phyloP scores from a whole-genome alignment of 2,888 invertebrate genomes.

The Agonopterix heracliana region DNA sequence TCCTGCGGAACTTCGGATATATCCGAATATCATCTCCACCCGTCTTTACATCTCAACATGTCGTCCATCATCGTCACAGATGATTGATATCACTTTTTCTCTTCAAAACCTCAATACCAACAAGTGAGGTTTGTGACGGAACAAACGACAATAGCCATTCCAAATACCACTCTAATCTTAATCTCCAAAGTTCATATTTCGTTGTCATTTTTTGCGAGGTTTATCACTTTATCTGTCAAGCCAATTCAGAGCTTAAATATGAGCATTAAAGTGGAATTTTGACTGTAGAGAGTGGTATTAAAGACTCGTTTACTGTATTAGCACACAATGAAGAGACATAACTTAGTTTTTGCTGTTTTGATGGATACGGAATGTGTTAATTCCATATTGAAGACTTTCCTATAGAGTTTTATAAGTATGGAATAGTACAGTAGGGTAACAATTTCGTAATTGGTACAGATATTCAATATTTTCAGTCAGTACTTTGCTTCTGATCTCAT shows the following conservation, averaged over 20 bases:
- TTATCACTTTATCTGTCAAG: not conserved
- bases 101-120: constrained; percentile 30
- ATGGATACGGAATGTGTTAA: constrained; percentile 48
- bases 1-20: too few relatives aligned
- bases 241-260: constrained; percentile 12
- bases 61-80: constrained; percentile 60
- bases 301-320: constrained; percentile 42
- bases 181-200: constrained; percentile 15
- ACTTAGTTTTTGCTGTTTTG: constrained; percentile 47
- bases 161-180: constrained; percentile 5
- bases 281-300: constrained; percentile 17
- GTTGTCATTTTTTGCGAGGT: not conserved
- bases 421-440: too few relatives aligned
- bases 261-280: constrained; percentile 24
- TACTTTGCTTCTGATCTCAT: too few relatives aligned
- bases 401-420: not conserved
- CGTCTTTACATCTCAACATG: constrained; percentile 20
- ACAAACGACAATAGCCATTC: constrained; percentile 23
- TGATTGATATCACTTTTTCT: constrained; percentile 70
- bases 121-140: constrained; percentile 20
- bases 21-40: not conserved
- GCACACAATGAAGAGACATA: constrained; percentile 59
- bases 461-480: too few relatives aligned
- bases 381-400: constrained; percentile 12
- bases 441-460: too few relatives aligned